Percentiles rank a stretch among this genome's conserved stretches.
Conservation (phyloP, 2,797 vertebrate genomes). For the Cirrhinus mrigala region DNA sequence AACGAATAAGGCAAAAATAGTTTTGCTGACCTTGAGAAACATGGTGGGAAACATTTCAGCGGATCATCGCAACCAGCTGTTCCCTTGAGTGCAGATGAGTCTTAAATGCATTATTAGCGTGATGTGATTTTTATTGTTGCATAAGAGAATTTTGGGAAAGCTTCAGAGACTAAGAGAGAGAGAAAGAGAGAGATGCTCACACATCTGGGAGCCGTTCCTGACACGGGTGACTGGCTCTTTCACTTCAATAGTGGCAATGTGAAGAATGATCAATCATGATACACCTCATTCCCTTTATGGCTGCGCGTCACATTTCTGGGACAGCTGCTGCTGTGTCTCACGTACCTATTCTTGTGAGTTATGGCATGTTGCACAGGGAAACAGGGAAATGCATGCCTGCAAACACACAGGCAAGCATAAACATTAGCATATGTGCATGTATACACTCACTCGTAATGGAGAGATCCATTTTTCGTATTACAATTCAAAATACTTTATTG, state of each 20-base stretch:
- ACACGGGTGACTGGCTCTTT: constrained; percentile 58
- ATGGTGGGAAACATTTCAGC: constrained; percentile 57
- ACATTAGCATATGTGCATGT: neutral
- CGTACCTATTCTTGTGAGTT: constrained; percentile 51
- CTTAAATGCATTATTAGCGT: constrained; percentile 66
- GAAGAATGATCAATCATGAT: constrained; percentile 75
- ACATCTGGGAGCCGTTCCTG: constrained; percentile 50
- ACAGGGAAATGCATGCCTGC: constrained; percentile 9
- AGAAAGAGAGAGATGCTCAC: constrained; percentile 26
- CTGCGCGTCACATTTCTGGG: constrained; percentile 64
- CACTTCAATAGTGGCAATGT: constrained; percentile 71
- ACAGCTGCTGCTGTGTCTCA: constrained; percentile 34
- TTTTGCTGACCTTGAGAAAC: constrained; percentile 58
- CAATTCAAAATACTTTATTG: neutral
- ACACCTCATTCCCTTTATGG: constrained; percentile 62
- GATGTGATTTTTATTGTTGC: constrained; percentile 62
- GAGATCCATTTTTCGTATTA: neutral
- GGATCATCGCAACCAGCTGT: constrained; percentile 73
- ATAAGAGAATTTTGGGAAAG: constrained; percentile 59
- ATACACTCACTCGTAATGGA: neutral
- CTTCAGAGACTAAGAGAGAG: constrained; percentile 18
- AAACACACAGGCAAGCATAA: constrained; percentile 1
- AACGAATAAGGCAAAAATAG: constrained; percentile 30
- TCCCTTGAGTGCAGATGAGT: constrained; percentile 62
- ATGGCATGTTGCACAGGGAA: constrained; percentile 36